Percentiles rank a stretch among this genome's conserved stretches.
These are phyloP conservation scores for Carabus problematicus DNA, from an alignment of 2,888 invertebrate species.

Conservation along the genomic window DNA sequence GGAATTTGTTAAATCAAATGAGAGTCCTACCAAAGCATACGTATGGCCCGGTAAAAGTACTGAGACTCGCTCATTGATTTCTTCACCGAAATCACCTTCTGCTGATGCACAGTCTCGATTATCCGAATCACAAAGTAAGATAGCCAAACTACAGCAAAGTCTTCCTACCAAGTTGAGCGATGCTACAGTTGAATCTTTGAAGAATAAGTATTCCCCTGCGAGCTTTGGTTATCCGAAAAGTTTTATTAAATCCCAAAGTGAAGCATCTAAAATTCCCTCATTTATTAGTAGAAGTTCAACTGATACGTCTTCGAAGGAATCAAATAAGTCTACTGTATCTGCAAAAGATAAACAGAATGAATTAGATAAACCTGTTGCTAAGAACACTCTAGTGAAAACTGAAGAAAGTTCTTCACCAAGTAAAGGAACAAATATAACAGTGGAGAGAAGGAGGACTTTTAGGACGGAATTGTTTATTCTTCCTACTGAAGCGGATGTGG, in stretches of 20 bases:
- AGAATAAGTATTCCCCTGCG: slow-evolving; percentile 51
- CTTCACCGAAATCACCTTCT: slow-evolving; percentile 1
- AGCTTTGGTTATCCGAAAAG: slow-evolving; percentile 51
- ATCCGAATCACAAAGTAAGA: slow-evolving; percentile 42
- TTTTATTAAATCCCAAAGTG: slow-evolving; percentile 43
- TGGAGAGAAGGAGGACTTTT: slow-evolving; percentile 22
- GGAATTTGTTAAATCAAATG: slow-evolving; percentile 31
- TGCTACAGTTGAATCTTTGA: slow-evolving; percentile 47
- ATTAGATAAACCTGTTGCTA: not conserved
- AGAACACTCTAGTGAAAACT: slow-evolving; percentile 8
- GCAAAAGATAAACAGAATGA: slow-evolving; percentile 13
- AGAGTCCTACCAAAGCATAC: slow-evolving; percentile 19
- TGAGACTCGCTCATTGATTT: slow-evolving; percentile 12
- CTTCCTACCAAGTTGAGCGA: slow-evolving; percentile 47
- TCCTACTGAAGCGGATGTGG: slow-evolving; percentile 12
- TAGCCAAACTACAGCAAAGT: slow-evolving; percentile 42
- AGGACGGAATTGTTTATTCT: slow-evolving; percentile 34
- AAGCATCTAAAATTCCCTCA: slow-evolving; percentile 37
- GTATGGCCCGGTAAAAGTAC: slow-evolving; percentile 7
- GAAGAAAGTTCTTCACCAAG: slow-evolving; percentile 1
- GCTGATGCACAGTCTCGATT: slow-evolving; percentile 32
- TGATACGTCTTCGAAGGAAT: slow-evolving; percentile 9
- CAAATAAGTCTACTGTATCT: slow-evolving; percentile 1
- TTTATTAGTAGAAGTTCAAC: slow-evolving; percentile 38
- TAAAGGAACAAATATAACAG: slow-evolving; percentile 3